Evolutionary conservation across 2,797 vertebrate species (phyloP).

Genomic region (Brotula barbata): DNA sequence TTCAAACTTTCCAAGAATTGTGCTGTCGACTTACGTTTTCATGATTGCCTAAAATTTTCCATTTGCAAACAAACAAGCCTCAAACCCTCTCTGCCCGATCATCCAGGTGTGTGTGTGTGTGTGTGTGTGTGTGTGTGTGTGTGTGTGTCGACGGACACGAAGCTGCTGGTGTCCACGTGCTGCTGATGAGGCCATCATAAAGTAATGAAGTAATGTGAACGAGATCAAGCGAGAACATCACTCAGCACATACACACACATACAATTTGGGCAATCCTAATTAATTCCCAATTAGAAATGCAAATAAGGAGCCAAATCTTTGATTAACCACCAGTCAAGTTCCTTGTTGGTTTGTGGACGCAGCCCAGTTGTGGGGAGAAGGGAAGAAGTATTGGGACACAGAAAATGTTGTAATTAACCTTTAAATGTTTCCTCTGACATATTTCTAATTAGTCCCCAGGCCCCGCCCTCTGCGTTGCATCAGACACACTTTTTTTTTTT

Average conservation of each 20-base stretch:
- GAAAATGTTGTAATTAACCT: slow-evolving; percentile 78
- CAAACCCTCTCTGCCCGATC: too few relatives aligned
- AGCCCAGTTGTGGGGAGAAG: slow-evolving; percentile 41
- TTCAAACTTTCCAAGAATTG: too few relatives aligned
- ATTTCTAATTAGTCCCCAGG: slow-evolving; percentile 76
- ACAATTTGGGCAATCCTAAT: slow-evolving; percentile 64
- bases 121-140: too few relatives aligned
- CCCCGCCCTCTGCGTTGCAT: slow-evolving; percentile 51
- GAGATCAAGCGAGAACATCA: slow-evolving; percentile 27
- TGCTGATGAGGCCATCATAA: slow-evolving; percentile 35
- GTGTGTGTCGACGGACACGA: too few relatives aligned
- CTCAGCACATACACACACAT: slow-evolving; percentile 15
- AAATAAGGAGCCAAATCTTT: slow-evolving; percentile 76
- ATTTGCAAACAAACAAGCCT: too few relatives aligned
- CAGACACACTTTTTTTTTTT: slow-evolving; percentile 58
- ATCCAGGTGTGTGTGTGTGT: too few relatives aligned
- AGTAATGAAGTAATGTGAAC: slow-evolving; percentile 9
- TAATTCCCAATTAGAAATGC: slow-evolving; percentile 81
- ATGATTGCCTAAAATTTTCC: too few relatives aligned
- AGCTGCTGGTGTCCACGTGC: slow-evolving; percentile 2
- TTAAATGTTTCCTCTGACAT: slow-evolving; percentile 70
- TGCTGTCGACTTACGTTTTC: too few relatives aligned
- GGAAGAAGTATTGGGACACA: slow-evolving; percentile 67
- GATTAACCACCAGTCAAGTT: slow-evolving; percentile 74
- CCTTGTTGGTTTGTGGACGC: slow-evolving; percentile 79